Percentiles rank a stretch among this genome's conserved stretches.
phyloP scores from a whole-genome alignment of 2,888 invertebrate genomes.

The Machimus atricapillus region DNA sequence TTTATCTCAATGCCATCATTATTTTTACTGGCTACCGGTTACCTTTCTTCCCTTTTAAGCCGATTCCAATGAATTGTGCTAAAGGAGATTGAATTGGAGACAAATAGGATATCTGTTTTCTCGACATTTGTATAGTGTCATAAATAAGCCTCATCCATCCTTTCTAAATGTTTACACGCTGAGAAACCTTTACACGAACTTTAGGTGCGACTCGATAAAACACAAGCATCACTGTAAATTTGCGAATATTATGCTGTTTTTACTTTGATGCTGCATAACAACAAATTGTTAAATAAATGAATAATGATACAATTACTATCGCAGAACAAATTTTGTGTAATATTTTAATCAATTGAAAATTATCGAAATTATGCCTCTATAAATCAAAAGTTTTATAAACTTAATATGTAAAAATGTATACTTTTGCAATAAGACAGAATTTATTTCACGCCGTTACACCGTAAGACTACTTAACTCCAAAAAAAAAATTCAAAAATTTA shows the following conservation, averaged over 20 bases:
- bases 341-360: too few species aligned
- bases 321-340: background rate
- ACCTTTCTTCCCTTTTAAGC: background rate
- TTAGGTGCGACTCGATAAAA: slow-evolving; percentile 11
- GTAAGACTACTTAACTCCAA: too few species aligned
- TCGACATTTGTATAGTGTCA: slow-evolving; percentile 46
- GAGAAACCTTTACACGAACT: background rate
- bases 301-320: background rate
- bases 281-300: background rate
- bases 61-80: slow-evolving; percentile 24
- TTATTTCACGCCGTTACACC: too few species aligned
- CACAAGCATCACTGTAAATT: slow-evolving; percentile 1
- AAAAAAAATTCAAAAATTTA: too few species aligned
- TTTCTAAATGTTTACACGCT: slow-evolving; percentile 14
- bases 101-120: slow-evolving; percentile 46
- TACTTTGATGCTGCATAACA: background rate
- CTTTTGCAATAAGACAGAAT: too few species aligned
- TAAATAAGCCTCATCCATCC: slow-evolving; percentile 43
- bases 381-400: too few species aligned
- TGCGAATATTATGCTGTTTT: background rate
- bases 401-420: too few species aligned
- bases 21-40: background rate
- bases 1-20: slow-evolving; percentile 20
- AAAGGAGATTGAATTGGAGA: slow-evolving; percentile 44
- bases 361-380: too few species aligned